Evolutionary conservation across 2,888 invertebrate genomes (phyloP).

Genomic region (Asteroscopus sphinx): DNA sequence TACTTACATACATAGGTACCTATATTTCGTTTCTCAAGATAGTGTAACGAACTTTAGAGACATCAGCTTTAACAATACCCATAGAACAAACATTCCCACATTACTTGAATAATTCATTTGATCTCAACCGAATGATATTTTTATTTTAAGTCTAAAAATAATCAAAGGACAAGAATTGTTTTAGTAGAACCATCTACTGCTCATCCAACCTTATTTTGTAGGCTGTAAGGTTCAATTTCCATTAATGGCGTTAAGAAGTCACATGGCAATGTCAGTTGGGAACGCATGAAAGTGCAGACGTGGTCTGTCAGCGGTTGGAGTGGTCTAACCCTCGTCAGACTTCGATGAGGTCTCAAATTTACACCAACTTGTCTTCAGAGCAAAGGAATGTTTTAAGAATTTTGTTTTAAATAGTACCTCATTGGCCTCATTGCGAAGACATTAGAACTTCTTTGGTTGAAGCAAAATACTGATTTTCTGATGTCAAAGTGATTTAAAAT

Average conservation of each 20-base stretch:
- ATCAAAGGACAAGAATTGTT: slow-evolving; percentile 5
- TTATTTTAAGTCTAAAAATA: slow-evolving; percentile 43
- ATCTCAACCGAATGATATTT: slow-evolving; percentile 30
- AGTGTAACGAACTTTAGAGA: not conserved
- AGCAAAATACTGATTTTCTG: not conserved
- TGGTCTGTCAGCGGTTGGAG: slow-evolving; percentile 64
- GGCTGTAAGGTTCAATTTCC: slow-evolving; percentile 9
- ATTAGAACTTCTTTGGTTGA: not conserved
- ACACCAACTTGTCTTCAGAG: slow-evolving; percentile 33
- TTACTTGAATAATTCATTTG: slow-evolving; percentile 39
- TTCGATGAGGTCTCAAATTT: slow-evolving; percentile 56
- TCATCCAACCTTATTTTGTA: fast-evolving
- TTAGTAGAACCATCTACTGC: not conserved
- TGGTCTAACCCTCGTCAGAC: slow-evolving; percentile 64
- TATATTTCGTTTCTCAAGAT: not conserved
- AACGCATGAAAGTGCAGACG: slow-evolving; percentile 58
- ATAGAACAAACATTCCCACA: slow-evolving; percentile 28
- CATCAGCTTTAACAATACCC: not conserved
- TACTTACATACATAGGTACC: no score
- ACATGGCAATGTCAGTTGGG: slow-evolving; percentile 36
- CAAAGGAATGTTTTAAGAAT: slow-evolving; percentile 44
- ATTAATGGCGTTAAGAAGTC: not conserved
- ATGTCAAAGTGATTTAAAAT: no score
- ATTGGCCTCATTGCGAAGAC: not conserved
- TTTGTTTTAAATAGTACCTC: slow-evolving; percentile 7